Conservation (phyloP, 1,140 invertebrate species). For the Drosophila sp. region DNA sequence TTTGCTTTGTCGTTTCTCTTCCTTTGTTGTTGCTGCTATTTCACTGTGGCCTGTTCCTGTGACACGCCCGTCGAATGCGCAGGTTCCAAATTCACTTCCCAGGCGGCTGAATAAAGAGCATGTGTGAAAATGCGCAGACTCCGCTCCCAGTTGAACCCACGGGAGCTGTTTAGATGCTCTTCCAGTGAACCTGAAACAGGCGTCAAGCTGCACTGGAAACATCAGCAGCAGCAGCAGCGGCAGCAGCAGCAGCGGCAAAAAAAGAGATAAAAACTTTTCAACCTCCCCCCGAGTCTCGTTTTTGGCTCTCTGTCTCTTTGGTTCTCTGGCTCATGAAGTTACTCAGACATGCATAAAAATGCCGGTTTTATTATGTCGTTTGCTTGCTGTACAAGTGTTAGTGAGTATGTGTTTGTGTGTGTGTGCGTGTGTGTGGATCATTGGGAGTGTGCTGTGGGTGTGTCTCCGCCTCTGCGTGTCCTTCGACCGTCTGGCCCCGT, state of each 20-base stretch:
- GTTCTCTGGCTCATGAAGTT: conserved; percentile 74
- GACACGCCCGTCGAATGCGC: conserved; percentile 78
- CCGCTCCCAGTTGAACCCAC: conserved; percentile 47
- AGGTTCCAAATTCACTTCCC: conserved; percentile 34
- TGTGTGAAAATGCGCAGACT: conserved; percentile 51
- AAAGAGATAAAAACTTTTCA: neutral
- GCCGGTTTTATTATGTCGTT: conserved; percentile 83
- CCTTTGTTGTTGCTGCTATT: conserved; percentile 22
- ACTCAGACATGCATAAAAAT: conserved; percentile 83
- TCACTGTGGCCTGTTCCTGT: conserved; percentile 51
- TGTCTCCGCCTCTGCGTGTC: conserved; percentile 36
- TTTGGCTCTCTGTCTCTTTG: conserved; percentile 43
- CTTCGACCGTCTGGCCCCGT: conserved; percentile 53
- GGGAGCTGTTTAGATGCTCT: conserved; percentile 43
- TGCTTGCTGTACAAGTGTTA: conserved; percentile 35
- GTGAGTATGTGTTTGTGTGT: conserved; percentile 20
- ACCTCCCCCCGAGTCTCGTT: conserved; percentile 5
- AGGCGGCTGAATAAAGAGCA: conserved; percentile 61
- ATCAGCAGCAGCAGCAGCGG: conserved; percentile 4
- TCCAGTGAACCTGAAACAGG: conserved; percentile 79
- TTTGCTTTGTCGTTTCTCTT: no score
- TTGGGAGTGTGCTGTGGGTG: conserved; percentile 40
- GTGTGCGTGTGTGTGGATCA: conserved; percentile 31
- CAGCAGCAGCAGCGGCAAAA: conserved; percentile 4
- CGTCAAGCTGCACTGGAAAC: conserved; percentile 58